Evolutionary conservation across 2,797 vertebrate species (phyloP), one percentile per base, ranked within the genome.

Genomic region (Macroramphosus scolopax): DNA sequence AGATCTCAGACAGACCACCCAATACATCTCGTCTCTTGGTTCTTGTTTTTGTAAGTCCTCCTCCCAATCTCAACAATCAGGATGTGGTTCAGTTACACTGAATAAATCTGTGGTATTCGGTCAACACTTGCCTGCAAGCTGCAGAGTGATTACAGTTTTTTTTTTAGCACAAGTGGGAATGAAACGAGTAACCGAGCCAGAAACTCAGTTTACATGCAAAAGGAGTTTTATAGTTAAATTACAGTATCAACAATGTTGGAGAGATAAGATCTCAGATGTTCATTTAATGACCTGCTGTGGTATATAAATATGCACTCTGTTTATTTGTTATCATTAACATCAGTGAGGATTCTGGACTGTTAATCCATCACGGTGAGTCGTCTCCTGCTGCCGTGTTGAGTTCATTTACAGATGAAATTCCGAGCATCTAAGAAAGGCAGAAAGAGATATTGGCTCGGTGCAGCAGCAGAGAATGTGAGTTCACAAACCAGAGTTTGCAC

Each of bases 111-210:
- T 13, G 34, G 12, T 13, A 22, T 16, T 4, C n/a, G 34, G 8
- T 36, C 4, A 3, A 36, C 34, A 9, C 11, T 17, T 15, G 13
- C 18, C 16, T 36, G 16, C 46, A 15, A 24, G 18, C 12, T 36
- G 24, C 14, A n/a, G n/a, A 25, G 25, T 37, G 34, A 46, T 55
- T 33, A 39, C 35, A 39, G n/a, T n/a, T n/a, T n/a, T n/a, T n/a
- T 39, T 26, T 32, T 15, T 13, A 26, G n/a, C 17, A 20, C 8
- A 17, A 36, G 15, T 18, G 34, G 17, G 17, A 36, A 18, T 10
- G 16, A 17, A 17, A 18, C 8, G 7, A 25, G 4, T 4, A 3
- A 28, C 31, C 42, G 22, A n/a, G 26, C 8, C 29, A 28, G 43
- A 30, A 50, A 18, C 25, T 57, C 30, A 35, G 54, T 48, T 24